Evolutionary conservation across 2,113 vertebrate species (phyloP).

Genomic region (Megaleporinus macrocephalus): DNA sequence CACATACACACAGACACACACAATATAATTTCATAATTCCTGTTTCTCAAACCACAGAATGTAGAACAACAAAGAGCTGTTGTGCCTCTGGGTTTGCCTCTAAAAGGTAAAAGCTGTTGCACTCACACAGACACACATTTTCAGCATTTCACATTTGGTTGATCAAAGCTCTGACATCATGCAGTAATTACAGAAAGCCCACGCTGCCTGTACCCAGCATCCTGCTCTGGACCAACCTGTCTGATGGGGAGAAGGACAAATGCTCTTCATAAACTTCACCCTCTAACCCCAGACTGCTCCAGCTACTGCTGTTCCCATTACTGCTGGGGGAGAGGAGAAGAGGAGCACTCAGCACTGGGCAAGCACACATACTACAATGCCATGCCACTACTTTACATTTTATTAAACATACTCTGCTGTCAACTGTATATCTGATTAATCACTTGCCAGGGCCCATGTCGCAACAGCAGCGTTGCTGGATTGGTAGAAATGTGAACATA

Average conservation of each 20-base stretch:
- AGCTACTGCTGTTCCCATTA: conserved; percentile 99
- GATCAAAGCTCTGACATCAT: conserved; percentile 79
- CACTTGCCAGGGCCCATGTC: no score
- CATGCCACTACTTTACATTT: background rate
- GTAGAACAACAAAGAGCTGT: conserved; percentile 44
- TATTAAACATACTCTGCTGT: background rate
- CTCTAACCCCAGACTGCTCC: conserved; percentile 99
- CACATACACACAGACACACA: conserved; percentile 38
- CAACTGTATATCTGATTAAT: no score
- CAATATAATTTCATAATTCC: conserved; percentile 45
- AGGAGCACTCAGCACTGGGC: conserved; percentile 79
- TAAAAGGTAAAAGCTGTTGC: conserved; percentile 46
- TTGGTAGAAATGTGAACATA: no score
- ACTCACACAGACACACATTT: conserved; percentile 46
- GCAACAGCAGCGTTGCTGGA: no score
- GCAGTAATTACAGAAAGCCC: conserved; percentile 75
- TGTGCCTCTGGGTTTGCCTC: conserved; percentile 40
- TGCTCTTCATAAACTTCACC: conserved; percentile 96
- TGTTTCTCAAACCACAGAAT: conserved; percentile 36
- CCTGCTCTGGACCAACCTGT: conserved; percentile 90
- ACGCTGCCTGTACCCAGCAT: conserved; percentile 39
- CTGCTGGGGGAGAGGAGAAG: conserved; percentile 86
- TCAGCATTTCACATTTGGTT: conserved; percentile 51
- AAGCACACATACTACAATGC: conserved; percentile 35
- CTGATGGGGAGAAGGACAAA: conserved; percentile 96